Evolutionary conservation across 92 coral and sea anemone genomes (phyloP).

Genomic region (Desmophyllum pertusum): DNA sequence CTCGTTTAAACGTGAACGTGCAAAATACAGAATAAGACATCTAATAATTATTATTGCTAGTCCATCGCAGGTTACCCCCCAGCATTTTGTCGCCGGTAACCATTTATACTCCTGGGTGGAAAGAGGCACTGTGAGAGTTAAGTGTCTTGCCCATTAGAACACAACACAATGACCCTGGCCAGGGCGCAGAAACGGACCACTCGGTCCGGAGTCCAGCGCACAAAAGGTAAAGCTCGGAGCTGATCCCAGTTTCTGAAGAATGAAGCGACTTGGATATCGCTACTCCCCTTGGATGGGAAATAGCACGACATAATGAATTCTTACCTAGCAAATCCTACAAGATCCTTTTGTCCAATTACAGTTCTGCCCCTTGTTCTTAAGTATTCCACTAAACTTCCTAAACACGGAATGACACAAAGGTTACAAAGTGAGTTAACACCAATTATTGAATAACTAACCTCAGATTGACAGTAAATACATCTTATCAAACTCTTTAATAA

Average conservation of each 20-base stretch:
- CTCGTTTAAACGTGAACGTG: too few relatives aligned
- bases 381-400: constrained; percentile 91
- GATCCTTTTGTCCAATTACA: constrained; percentile 86
- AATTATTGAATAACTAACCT: neutral
- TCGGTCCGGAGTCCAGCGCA: too few relatives aligned
- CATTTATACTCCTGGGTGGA: too few relatives aligned
- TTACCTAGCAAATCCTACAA: constrained; percentile 88
- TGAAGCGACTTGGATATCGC: neutral
- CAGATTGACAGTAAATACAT: neutral
- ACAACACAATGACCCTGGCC: too few relatives aligned
- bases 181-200: neutral
- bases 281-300: neutral
- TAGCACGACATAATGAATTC: neutral
- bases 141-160: too few relatives aligned
- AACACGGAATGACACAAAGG: neutral
- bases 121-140: too few relatives aligned
- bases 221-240: too few relatives aligned
- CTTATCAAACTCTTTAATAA: neutral
- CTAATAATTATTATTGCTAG: too few relatives aligned
- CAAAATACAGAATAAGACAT: too few relatives aligned
- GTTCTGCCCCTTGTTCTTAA: constrained; percentile 93
- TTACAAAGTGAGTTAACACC: neutral
- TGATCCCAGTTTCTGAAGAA: neutral
- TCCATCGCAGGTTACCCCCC: too few relatives aligned
- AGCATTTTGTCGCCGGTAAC: too few relatives aligned